Base-by-base conservation (phyloP, 2,113 vertebrate species). In the Neogobius melanostomus region DNA sequence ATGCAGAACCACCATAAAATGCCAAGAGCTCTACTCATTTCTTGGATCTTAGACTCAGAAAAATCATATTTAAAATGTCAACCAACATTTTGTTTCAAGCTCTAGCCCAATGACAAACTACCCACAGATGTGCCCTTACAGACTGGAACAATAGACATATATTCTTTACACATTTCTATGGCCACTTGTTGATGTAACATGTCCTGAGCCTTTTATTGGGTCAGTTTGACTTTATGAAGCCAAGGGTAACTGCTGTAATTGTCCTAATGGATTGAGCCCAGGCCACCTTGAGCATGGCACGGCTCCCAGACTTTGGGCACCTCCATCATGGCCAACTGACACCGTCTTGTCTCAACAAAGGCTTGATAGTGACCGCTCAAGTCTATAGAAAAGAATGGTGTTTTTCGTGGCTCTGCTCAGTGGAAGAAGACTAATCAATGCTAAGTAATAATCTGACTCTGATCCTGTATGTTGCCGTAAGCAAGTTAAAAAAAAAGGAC, bases 221-320 rank as follows among this genome's bases (percentile, higher is more conserved):
- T 68, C 74, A 72, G 68, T 64, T 17, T 15, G 60, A 66, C 46
- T 54, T 14, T 66, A 80, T 69, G 62, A 68, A 80, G 68, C 43
- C 7, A 42, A 2, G 16, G 28, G 44, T 69, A 69, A 75, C 47
- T 66, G 63, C 47, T 52, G 54, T 60, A 64, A 71, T 76, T 68
- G 47, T 52, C 53, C 46, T 82, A 72, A 74, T 64, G 43, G 65
- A 76, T 54, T 60, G 74, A 60, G 71, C 52, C 59, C 3, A 52
- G 52, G 73, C 73, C 74, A 82, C 76, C 50, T 72, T 83, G 68
- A 85, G 50, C 72, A 49, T 72, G 78, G 79, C 81, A 77, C 16
- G 69, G 53, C 72, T 79, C 76, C 81, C 76, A 70, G 66, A 74
- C 44, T 63, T 74, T 69, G 53, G 84, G 71, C 54, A 75, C 53